Conservation (phyloP, 2,888 invertebrate species). For the Bellardia bayeri region DNA sequence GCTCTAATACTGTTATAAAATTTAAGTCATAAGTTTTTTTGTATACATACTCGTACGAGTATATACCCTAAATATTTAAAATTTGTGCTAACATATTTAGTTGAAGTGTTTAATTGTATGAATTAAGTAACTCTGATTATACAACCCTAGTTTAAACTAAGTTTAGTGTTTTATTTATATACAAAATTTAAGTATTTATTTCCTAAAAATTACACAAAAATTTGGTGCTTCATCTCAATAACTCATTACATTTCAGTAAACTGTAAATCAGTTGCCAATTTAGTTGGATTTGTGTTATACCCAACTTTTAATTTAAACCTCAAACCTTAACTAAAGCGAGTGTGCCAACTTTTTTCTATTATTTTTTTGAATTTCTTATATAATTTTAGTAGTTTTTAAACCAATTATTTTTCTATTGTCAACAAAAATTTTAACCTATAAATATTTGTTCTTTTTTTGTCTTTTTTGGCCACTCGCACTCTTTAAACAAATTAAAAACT, state of each 20-base stretch:
- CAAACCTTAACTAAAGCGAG: conserved; percentile 50
- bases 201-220: background rate
- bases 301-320: background rate
- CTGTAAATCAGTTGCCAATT: conserved; percentile 55
- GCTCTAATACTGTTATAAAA: too few species aligned
- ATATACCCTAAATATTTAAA: too few species aligned
- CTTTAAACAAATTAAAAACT: conserved; percentile 28
- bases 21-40: too few species aligned
- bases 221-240: conserved; percentile 35
- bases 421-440: conserved; percentile 50
- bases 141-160: background rate
- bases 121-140: too few species aligned
- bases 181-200: background rate
- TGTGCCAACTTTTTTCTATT: conserved; percentile 64
- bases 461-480: conserved; percentile 75
- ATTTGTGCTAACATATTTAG: too few species aligned
- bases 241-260: background rate
- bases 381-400: background rate
- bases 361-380: background rate
- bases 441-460: conserved; percentile 72
- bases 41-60: too few species aligned
- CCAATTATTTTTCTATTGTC: conserved; percentile 2
- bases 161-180: background rate
- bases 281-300: background rate
- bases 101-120: too few species aligned